Evolutionary conservation across 92 coral and sea anemone species (phyloP).

Genomic region (Umimayanthus kanabou): DNA sequence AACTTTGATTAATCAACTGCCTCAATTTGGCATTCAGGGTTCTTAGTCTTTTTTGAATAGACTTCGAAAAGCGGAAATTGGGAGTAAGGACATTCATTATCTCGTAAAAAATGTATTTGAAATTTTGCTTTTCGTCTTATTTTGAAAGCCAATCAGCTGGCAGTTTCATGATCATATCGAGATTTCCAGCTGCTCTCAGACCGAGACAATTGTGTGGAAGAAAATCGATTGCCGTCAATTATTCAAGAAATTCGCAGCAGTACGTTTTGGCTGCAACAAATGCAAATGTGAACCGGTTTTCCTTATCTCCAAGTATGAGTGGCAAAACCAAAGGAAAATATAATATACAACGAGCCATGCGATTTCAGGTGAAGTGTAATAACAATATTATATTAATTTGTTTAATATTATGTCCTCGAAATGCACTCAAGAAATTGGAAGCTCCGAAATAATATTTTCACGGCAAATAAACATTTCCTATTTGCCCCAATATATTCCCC

Average conservation of each 20-base stretch:
- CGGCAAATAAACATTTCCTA: background rate
- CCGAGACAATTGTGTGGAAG: background rate
- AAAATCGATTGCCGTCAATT: conserved; percentile 30
- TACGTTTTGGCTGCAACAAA: background rate
- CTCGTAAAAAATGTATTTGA: conserved; percentile 27
- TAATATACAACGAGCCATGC: background rate
- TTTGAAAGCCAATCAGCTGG: conserved; percentile 6
- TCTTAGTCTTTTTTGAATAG: background rate
- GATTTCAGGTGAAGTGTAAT: background rate
- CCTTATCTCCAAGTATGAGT: background rate
- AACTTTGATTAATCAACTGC: background rate
- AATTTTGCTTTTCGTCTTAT: conserved; percentile 12
- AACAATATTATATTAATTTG: background rate
- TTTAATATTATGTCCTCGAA: too few species aligned
- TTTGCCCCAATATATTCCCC: too few species aligned
- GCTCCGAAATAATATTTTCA: background rate
- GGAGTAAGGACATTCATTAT: conserved; percentile 1
- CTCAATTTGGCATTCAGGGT: background rate
- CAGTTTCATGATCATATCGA: background rate
- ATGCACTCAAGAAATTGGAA: background rate
- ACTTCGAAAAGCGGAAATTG: conserved; percentile 17
- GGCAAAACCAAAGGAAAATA: background rate
- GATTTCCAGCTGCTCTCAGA: conserved; percentile 21
- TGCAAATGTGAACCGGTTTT: background rate
- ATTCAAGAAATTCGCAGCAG: conserved; percentile 23